Evolutionary conservation across 1,140 invertebrate species (phyloP).

Genomic region (Eubasilissa regina): DNA sequence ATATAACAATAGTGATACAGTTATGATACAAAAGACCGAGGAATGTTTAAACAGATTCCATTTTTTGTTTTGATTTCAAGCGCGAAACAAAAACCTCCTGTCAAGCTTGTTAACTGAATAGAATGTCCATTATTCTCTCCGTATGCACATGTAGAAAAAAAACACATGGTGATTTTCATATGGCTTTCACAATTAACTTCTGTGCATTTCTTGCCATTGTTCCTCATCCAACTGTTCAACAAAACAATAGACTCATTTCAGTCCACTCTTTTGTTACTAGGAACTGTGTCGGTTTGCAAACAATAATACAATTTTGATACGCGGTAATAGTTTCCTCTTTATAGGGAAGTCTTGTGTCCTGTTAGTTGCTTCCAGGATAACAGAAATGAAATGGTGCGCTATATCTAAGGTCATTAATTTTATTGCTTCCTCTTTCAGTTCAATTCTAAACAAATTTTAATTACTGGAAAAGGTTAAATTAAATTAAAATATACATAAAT

Average conservation of each 20-base stretch:
- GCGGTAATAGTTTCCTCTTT: constrained; percentile 43
- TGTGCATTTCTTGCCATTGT: constrained; percentile 35
- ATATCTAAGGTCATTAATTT: not conserved
- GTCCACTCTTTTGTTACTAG: constrained; percentile 26
- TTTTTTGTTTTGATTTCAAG: constrained; percentile 17
- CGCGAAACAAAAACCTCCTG: constrained; percentile 30
- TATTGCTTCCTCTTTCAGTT: not conserved
- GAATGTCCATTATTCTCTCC: constrained; percentile 35
- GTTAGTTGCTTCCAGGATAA: not conserved
- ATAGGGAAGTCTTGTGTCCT: not conserved
- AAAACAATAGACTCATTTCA: constrained; percentile 40
- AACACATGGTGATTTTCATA: constrained; percentile 11
- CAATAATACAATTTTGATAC: constrained; percentile 48
- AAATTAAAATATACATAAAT: too few species aligned
- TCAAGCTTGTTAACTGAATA: constrained; percentile 36
- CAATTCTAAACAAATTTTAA: too few species aligned
- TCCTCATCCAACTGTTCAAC: constrained; percentile 9
- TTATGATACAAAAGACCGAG: not conserved
- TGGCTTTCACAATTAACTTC: constrained; percentile 47
- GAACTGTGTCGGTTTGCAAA: constrained; percentile 25
- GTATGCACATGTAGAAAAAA: constrained; percentile 38
- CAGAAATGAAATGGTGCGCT: constrained; percentile 18
- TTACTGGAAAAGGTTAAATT: too few species aligned
- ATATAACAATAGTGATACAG: not conserved
- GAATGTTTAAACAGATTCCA: constrained; percentile 30